phyloP scores from a whole-genome alignment of 2,888 invertebrate species.

The Parnassius glacialis region DNA sequence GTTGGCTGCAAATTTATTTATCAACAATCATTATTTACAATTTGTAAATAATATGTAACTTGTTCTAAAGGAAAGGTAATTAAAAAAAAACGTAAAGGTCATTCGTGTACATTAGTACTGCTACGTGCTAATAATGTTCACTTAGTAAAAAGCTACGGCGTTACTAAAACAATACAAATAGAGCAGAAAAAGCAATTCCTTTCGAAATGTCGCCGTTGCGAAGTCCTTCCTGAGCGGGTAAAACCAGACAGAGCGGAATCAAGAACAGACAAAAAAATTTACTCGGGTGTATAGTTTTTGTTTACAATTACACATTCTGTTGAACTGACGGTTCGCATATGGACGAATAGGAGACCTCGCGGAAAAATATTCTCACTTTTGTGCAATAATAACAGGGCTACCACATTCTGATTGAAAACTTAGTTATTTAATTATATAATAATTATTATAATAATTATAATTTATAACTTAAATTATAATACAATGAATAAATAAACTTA shows the following conservation, averaged over 20 bases:
- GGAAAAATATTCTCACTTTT: slow-evolving; percentile 60
- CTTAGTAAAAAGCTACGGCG: background rate
- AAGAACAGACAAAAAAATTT: slow-evolving; percentile 48
- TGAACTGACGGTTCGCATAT: slow-evolving; percentile 59
- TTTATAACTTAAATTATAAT: too few relatives aligned
- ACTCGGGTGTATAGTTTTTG: slow-evolving; percentile 57
- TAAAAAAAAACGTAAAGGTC: too few relatives aligned
- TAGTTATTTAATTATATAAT: too few relatives aligned
- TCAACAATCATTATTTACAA: too few relatives aligned
- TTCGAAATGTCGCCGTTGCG: slow-evolving; percentile 5
- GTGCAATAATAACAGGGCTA: slow-evolving; percentile 73
- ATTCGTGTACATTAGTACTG: too few relatives aligned
- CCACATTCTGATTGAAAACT: slow-evolving; percentile 23
- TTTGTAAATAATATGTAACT: too few relatives aligned
- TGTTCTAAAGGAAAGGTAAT: too few relatives aligned
- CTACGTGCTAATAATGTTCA: too few relatives aligned
- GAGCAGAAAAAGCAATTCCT: slow-evolving; percentile 5
- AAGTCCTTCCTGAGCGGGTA: slow-evolving; percentile 19
- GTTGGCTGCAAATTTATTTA: too few relatives aligned
- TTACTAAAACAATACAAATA: slow-evolving; percentile 1
- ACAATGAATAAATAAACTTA: too few relatives aligned
- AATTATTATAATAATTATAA: too few relatives aligned
- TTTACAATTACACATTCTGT: slow-evolving; percentile 55
- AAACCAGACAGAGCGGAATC: slow-evolving; percentile 39
- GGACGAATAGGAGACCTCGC: slow-evolving; percentile 64